Conservation (phyloP, 2,797 vertebrate genomes). For the Eurystomus glaucurus region DNA sequence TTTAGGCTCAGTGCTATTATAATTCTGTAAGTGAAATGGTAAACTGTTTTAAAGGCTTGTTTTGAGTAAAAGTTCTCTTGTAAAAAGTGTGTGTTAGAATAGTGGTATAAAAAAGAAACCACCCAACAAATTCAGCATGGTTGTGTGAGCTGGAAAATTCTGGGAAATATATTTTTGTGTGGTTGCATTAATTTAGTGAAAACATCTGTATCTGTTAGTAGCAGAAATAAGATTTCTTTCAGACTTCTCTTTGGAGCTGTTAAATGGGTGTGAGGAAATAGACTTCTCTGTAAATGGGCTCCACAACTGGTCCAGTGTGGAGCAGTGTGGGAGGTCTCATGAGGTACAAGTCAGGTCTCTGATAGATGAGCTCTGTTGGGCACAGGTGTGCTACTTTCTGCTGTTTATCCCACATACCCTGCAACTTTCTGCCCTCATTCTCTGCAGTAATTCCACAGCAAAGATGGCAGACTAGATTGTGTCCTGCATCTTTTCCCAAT, state of each 20-base stretch:
- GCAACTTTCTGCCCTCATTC: background rate
- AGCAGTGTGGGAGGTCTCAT: rapidly evolving
- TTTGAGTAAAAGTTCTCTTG: background rate
- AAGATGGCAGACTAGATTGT: background rate
- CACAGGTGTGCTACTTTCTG: rapidly evolving
- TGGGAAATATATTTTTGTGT: background rate
- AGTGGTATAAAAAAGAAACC: background rate
- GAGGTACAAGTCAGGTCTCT: rapidly evolving
- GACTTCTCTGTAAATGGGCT: rapidly evolving
- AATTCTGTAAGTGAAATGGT: background rate
- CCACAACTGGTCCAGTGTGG: background rate
- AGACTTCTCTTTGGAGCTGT: background rate
- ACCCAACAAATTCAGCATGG: background rate
- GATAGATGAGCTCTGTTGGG: background rate
- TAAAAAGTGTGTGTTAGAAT: background rate
- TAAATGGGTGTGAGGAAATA: background rate
- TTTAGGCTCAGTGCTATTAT: background rate
- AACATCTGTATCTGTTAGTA: slow-evolving; percentile 18
- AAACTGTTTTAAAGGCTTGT: background rate
- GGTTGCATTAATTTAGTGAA: slow-evolving; percentile 19
- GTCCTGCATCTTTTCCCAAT: background rate
- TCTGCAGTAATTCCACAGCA: background rate
- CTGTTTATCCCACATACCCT: background rate
- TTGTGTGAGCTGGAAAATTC: background rate
- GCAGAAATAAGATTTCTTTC: background rate